These are phyloP conservation scores for Rhadina sibilatrix DNA, from an alignment of 2,113 vertebrate genomes.

Conservation along the genomic window DNA sequence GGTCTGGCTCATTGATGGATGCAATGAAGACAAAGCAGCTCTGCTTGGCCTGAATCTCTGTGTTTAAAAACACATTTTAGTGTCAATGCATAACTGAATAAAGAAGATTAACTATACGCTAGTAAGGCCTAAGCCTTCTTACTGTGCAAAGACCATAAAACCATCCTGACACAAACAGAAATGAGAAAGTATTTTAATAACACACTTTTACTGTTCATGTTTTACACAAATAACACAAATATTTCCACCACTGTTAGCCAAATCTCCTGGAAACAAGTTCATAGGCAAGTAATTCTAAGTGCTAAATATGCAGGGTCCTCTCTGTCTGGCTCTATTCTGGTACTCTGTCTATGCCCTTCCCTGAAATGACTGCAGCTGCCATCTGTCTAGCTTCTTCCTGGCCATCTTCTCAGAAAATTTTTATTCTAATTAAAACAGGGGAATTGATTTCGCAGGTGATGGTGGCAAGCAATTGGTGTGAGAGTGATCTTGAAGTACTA, in stretches of 20 bases:
- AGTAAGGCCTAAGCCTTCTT: not conserved
- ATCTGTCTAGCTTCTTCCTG: not conserved
- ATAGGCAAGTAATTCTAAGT: not conserved
- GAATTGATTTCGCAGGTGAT: not conserved
- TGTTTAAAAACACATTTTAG: not conserved
- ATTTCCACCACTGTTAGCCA: not conserved
- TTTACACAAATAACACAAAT: not conserved
- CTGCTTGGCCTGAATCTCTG: not conserved
- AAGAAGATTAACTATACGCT: not conserved
- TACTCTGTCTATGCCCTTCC: not conserved
- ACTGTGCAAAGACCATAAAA: not conserved
- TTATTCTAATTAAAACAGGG: not conserved
- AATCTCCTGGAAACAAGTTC: conserved; percentile 5
- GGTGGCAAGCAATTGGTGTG: not conserved
- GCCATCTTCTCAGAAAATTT: not conserved
- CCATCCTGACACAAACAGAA: not conserved
- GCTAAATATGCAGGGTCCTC: not conserved
- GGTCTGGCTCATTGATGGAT: not conserved
- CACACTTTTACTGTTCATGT: not conserved
- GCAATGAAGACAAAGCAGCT: not conserved
- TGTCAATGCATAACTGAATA: not conserved
- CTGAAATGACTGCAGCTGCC: not conserved
- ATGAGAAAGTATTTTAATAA: not conserved
- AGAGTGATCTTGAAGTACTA: not conserved
- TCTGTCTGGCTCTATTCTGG: not conserved